Evolutionary conservation across 2,113 vertebrate genomes (phyloP).

Genomic region (Sylvietta virens): DNA sequence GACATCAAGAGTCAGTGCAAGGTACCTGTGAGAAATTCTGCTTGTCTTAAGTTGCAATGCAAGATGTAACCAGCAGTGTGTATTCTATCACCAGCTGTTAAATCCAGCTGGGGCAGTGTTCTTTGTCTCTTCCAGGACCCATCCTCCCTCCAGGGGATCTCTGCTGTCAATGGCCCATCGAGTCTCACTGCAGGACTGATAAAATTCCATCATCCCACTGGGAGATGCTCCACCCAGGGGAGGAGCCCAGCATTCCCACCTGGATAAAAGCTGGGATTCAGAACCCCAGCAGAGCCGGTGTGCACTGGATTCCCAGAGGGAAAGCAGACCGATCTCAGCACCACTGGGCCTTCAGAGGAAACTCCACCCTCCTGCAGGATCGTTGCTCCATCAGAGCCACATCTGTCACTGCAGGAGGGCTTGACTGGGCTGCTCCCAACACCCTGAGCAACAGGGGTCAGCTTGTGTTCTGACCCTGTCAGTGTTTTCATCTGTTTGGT

Average conservation of each 20-base stretch:
- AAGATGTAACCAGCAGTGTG: neutral
- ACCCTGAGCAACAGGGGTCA: neutral
- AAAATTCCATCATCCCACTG: neutral
- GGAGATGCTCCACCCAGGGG: neutral
- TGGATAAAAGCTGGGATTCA: neutral
- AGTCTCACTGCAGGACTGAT: neutral
- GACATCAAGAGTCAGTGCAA: neutral
- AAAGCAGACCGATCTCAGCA: neutral
- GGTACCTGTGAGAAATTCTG: neutral
- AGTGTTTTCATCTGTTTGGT: neutral
- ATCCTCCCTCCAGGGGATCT: neutral
- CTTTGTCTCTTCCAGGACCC: neutral
- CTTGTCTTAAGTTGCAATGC: neutral
- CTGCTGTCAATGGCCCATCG: neutral
- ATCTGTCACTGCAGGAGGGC: neutral
- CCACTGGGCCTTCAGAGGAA: neutral
- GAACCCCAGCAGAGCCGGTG: neutral
- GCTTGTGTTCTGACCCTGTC: neutral
- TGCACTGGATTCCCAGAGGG: neutral
- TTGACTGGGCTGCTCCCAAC: neutral
- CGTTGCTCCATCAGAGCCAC: neutral
- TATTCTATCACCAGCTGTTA: neutral
- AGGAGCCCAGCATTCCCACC: neutral
- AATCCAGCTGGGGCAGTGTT: neutral
- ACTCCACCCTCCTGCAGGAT: neutral